Conservation (phyloP, 2,113 vertebrate genomes). For the Oenanthe melanoleuca region DNA sequence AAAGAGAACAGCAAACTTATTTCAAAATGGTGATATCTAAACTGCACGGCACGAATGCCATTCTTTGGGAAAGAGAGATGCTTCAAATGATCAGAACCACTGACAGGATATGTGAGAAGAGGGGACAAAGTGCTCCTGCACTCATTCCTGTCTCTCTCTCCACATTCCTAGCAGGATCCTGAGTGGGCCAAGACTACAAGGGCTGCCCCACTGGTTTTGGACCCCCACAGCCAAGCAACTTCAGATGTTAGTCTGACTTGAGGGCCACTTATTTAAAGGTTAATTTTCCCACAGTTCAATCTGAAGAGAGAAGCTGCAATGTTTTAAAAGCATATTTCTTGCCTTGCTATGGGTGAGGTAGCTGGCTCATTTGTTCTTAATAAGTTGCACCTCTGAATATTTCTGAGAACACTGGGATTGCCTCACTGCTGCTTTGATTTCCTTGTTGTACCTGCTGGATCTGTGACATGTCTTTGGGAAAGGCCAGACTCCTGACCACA, state of each 20-base stretch:
- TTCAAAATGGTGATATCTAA: background rate
- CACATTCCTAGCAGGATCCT: accelerated
- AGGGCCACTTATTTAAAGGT: background rate
- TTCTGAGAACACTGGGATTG: background rate
- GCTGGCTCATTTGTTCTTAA: background rate
- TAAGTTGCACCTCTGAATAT: background rate
- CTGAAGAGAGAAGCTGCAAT: background rate
- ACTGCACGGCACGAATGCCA: background rate
- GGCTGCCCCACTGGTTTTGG: background rate
- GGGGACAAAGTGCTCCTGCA: accelerated
- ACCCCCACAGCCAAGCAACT: background rate
- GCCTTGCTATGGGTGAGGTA: background rate
- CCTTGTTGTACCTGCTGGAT: accelerated
- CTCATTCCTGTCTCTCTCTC: background rate
- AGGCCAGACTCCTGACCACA: background rate
- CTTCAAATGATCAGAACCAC: background rate
- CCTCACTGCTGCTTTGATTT: background rate
- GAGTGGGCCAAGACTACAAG: background rate
- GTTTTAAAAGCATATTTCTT: background rate
- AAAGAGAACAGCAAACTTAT: background rate
- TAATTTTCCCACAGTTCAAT: background rate
- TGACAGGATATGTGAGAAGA: background rate
- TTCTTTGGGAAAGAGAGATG: background rate
- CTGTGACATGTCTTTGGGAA: background rate
- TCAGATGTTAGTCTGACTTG: background rate